These are phyloP conservation scores for Eretmocerus hayati DNA, from an alignment of 2,888 invertebrate genomes.

Conservation along the genomic window DNA sequence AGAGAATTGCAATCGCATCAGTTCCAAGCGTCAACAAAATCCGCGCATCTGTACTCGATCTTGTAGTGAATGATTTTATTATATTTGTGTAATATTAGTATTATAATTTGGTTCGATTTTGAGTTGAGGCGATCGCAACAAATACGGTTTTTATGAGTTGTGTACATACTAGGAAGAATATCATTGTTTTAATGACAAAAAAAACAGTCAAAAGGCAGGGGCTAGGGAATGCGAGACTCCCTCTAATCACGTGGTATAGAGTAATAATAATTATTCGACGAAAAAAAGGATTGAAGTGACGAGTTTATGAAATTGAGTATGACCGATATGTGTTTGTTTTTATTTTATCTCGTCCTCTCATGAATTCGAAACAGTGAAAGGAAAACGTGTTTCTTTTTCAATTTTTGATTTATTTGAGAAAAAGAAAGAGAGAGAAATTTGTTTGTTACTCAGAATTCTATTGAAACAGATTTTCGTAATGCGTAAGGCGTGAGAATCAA, in stretches of 20 bases:
- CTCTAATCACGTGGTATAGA: slow-evolving; percentile 28
- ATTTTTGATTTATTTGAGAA: slow-evolving; percentile 19
- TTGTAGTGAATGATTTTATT: slow-evolving; percentile 23
- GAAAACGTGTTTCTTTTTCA: too few relatives aligned
- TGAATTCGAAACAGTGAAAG: too few relatives aligned
- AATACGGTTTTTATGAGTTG: slow-evolving; percentile 26
- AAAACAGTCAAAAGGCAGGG: slow-evolving; percentile 19
- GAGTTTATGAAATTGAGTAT: slow-evolving; percentile 12
- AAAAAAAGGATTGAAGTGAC: slow-evolving; percentile 17
- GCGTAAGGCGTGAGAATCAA: slow-evolving; percentile 5
- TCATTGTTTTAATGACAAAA: slow-evolving; percentile 27
- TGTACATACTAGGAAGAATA: slow-evolving; percentile 34
- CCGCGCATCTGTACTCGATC: slow-evolving; percentile 18
- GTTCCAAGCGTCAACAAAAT: slow-evolving; percentile 2
- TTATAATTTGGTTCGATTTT: slow-evolving; percentile 26
- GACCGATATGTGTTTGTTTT: slow-evolving; percentile 20
- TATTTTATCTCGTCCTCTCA: too few relatives aligned
- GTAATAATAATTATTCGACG: slow-evolving; percentile 28
- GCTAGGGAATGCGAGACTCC: slow-evolving; percentile 27
- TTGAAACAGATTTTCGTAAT: slow-evolving; percentile 13
- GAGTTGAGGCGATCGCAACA: slow-evolving; percentile 25
- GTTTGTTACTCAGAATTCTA: slow-evolving; percentile 5
- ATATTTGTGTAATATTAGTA: slow-evolving; percentile 38
- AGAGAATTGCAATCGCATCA: background rate
- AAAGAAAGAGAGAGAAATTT: slow-evolving; percentile 7